Evolutionary conservation across 2,797 vertebrate species (phyloP), one percentile per base, ranked within the genome.

Genomic region (Chrysocyon brachyurus): DNA sequence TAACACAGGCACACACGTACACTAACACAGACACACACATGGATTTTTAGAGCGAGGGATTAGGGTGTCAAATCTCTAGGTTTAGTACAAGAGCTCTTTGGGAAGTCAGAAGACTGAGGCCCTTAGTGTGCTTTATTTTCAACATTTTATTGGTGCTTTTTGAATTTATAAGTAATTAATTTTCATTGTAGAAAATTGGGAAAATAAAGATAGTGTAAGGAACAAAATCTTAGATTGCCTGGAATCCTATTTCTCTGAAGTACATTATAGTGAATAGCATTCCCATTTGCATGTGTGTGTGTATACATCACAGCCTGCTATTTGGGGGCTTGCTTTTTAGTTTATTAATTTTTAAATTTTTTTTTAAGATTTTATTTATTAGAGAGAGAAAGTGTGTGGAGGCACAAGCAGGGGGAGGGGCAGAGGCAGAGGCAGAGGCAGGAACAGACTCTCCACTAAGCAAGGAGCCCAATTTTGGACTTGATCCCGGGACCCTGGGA

Each of bases 101-200:
- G 31, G 46, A 59, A 56, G 40, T 83, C 12, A 33, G 73, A 83
- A 83, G 88, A 91, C 78, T 82, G 63, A 91, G n/a, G 9, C 9
- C 72, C 8, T 40, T 59, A 24, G 12, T 46, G 14, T 54, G 28
- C 31, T 88, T 36, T 49, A 21, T 68, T 83, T 93, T 90, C 40
- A 96, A 36, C 66, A 87, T 77, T 82, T 91, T 77, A 61, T 40
- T 92, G 12, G 36, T 96, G 49, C 17, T 17, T 83, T 90, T 57
- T 90, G 70, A 85, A 92, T 22, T 72, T 36, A 66, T 5, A 49
- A n/a, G 2, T 40, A 88, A 26, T 85, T 94, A 78, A 54, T 81
- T 95, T 90, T 92, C 57, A 68, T 19, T 68, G 54, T 79, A 93
- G 52, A 70, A 86, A 78, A 59, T 84, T 79, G 59, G 54, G 22